Evolutionary conservation across 2,797 vertebrate species (phyloP).

Genomic region (Macroramphosus scolopax): DNA sequence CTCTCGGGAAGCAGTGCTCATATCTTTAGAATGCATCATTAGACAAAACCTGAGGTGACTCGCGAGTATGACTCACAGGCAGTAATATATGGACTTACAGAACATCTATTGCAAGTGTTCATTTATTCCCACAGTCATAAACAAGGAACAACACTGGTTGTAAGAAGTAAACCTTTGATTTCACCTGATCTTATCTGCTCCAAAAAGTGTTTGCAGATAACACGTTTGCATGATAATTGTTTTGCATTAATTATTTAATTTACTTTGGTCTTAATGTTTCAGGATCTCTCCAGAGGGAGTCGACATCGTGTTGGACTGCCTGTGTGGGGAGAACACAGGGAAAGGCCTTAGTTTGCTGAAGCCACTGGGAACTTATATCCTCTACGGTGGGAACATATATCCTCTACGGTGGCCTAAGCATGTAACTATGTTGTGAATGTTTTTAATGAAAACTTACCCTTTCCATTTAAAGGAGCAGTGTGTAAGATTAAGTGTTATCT

Average conservation of each 20-base stretch:
- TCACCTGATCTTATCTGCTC: not conserved
- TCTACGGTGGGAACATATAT: slow-evolving; percentile 85
- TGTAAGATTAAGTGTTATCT: no score
- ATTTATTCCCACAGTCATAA: slow-evolving; percentile 12
- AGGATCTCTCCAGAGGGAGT: slow-evolving; percentile 96
- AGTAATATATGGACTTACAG: slow-evolving; percentile 6
- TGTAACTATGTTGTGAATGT: no score
- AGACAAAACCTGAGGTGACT: slow-evolving; percentile 21
- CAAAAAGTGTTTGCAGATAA: not conserved
- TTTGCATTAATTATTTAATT: not conserved
- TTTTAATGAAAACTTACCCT: no score
- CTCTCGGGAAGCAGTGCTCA: no score
- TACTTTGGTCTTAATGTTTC: slow-evolving; percentile 35
- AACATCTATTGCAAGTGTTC: slow-evolving; percentile 4
- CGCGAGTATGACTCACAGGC: slow-evolving; percentile 32
- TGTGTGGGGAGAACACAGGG: slow-evolving; percentile 96
- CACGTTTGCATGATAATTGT: not conserved
- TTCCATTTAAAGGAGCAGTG: no score
- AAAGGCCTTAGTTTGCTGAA: slow-evolving; percentile 94
- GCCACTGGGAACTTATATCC: slow-evolving; percentile 94
- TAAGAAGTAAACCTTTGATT: no score
- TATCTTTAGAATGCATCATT: slow-evolving; percentile 33
- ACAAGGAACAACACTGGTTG: slow-evolving; percentile 1
- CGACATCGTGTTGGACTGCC: slow-evolving; percentile 94
- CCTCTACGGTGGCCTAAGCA: no score